phyloP scores from a whole-genome alignment of 2,113 vertebrate genomes.

The Lamprotornis superbus region DNA sequence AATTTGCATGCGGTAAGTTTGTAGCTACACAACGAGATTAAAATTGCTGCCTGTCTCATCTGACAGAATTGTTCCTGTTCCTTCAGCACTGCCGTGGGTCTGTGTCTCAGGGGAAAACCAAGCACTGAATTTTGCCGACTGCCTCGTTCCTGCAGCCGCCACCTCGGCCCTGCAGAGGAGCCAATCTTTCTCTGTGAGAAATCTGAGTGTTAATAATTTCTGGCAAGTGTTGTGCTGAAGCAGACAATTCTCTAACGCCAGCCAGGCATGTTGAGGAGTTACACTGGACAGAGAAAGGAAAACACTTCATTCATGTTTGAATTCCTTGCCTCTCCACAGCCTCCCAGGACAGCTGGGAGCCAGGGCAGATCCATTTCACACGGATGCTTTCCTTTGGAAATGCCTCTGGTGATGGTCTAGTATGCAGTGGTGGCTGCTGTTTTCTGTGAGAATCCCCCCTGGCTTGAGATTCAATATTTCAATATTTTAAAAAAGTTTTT shows the following conservation, averaged over 20 bases:
- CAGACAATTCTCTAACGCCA: background rate
- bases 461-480: background rate
- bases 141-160: background rate
- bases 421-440: fast-evolving
- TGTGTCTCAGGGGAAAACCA: background rate
- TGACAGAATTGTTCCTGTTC: background rate
- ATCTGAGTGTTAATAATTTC: slow-evolving; percentile 39
- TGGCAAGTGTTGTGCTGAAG: slow-evolving; percentile 54
- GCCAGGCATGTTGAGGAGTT: background rate
- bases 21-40: background rate
- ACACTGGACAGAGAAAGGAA: background rate
- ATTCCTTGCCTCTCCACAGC: background rate
- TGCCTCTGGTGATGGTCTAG: background rate
- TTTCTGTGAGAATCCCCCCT: background rate
- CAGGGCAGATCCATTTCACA: background rate
- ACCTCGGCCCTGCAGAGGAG: background rate
- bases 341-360: background rate
- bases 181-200: background rate
- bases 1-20: background rate
- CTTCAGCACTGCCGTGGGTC: background rate
- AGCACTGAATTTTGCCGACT: background rate
- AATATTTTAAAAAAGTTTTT: fast-evolving
- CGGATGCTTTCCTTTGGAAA: background rate
- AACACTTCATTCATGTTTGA: background rate
- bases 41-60: background rate